Evolutionary conservation across 2,113 vertebrate species (phyloP).

Genomic region (Prunella himalayana): DNA sequence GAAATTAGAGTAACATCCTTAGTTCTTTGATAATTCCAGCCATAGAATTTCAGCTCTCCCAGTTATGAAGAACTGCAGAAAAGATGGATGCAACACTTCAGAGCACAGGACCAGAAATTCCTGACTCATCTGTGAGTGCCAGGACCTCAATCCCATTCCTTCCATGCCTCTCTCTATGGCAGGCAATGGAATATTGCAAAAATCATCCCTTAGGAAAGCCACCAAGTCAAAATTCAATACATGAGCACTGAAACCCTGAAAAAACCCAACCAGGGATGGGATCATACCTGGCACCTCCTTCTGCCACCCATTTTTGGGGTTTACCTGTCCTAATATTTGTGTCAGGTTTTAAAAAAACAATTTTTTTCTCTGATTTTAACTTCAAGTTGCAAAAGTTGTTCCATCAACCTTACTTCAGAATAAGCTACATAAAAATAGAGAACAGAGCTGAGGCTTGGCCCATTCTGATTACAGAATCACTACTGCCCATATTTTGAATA

Average conservation of each 20-base stretch:
- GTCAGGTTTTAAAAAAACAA: not conserved
- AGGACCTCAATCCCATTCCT: not conserved
- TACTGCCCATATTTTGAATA: not conserved
- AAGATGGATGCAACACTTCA: not conserved
- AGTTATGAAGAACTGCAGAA: not conserved
- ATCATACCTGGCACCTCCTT: not conserved
- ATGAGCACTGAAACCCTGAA: not conserved
- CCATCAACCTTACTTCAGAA: not conserved
- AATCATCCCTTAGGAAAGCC: not conserved
- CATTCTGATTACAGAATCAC: not conserved
- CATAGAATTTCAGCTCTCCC: not conserved
- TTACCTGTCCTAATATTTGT: not conserved
- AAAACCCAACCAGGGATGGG: not conserved
- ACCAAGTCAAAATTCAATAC: not conserved
- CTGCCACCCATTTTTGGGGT: not conserved
- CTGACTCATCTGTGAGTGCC: not conserved
- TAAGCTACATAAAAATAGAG: not conserved
- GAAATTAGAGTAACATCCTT: not conserved
- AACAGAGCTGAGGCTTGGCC: not conserved
- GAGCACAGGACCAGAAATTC: not conserved
- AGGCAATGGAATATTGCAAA: not conserved
- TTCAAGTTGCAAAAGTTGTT: not conserved
- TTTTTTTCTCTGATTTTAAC: not conserved
- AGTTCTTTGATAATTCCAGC: not conserved
- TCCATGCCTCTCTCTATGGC: fast-evolving